These are phyloP conservation scores for Garra rufa DNA, from an alignment of 2,113 vertebrate genomes.

Conservation along the genomic window DNA sequence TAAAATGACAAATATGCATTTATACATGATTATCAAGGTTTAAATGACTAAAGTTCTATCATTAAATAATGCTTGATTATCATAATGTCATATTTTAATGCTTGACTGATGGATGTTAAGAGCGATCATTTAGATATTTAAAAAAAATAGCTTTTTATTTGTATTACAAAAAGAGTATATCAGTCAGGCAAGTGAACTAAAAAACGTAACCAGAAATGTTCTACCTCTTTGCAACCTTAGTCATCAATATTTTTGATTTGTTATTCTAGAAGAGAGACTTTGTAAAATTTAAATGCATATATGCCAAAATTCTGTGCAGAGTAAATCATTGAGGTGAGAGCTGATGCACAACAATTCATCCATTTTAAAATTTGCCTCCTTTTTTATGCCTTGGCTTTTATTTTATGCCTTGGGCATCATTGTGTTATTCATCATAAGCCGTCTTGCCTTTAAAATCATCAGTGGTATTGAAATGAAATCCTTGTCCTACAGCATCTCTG, in stretches of 20 bases:
- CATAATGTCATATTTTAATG: no score
- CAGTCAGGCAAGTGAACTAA: no score
- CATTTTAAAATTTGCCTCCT: background rate
- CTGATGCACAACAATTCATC: background rate
- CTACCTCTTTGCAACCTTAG: background rate
- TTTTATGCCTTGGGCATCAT: background rate
- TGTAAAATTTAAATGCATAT: background rate
- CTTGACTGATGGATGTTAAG: no score
- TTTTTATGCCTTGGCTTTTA: background rate
- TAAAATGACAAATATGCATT: no score
- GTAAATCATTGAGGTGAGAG: background rate
- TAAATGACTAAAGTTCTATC: no score
- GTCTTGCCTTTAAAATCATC: background rate
- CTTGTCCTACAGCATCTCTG: background rate
- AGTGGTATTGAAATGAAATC: background rate
- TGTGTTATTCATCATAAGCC: background rate
- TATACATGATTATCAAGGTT: no score
- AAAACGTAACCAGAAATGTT: background rate
- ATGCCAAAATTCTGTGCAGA: background rate
- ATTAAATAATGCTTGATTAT: no score
- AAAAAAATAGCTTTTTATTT: no score
- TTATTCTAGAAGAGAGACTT: background rate
- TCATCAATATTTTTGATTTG: background rate
- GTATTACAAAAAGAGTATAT: no score
- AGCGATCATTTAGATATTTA: no score